Evolutionary conservation across 2,113 vertebrate genomes (phyloP).

Genomic region (Lampris incognitus): DNA sequence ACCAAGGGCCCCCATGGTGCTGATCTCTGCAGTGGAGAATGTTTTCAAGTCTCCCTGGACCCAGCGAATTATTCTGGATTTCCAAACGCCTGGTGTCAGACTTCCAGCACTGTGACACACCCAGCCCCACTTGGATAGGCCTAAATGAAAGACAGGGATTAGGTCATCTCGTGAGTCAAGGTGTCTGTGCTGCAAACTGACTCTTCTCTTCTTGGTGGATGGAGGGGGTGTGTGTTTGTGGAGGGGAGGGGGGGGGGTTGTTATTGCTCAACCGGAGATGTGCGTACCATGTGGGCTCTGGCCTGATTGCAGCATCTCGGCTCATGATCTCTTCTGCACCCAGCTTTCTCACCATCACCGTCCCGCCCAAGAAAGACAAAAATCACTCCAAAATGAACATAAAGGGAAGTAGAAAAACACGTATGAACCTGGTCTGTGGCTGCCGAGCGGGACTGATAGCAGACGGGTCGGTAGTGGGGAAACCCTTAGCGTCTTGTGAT

Average conservation of each 20-base stretch:
- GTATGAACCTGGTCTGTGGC: background rate
- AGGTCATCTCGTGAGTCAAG: constrained; percentile 51
- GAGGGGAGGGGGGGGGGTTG: no score
- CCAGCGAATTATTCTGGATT: constrained; percentile 32
- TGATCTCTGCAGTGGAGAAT: constrained; percentile 6
- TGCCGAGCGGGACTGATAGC: constrained; percentile 3
- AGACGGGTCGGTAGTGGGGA: background rate
- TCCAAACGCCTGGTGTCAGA: constrained; percentile 32
- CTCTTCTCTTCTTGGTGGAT: no score
- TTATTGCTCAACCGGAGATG: no score
- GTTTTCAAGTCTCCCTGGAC: constrained; percentile 17
- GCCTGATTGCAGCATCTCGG: no score
- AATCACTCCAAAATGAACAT: no score
- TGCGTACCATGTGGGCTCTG: no score
- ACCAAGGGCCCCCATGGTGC: background rate
- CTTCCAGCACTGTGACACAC: constrained; percentile 43
- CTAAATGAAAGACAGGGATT: constrained; percentile 31
- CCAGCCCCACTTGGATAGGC: constrained; percentile 36
- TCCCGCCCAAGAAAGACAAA: no score
- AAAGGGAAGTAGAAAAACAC: no score
- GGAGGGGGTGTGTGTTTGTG: no score
- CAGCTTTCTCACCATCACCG: no score
- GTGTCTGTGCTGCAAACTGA: constrained; percentile 25
- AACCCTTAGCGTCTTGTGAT: constrained; percentile 12
- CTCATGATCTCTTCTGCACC: no score